A percentile compares a stretch with the other conserved stretches of the same genome.
These are phyloP conservation scores for Venturia canescens DNA, from an alignment of 1,140 invertebrate genomes.

Conservation along the genomic window DNA sequence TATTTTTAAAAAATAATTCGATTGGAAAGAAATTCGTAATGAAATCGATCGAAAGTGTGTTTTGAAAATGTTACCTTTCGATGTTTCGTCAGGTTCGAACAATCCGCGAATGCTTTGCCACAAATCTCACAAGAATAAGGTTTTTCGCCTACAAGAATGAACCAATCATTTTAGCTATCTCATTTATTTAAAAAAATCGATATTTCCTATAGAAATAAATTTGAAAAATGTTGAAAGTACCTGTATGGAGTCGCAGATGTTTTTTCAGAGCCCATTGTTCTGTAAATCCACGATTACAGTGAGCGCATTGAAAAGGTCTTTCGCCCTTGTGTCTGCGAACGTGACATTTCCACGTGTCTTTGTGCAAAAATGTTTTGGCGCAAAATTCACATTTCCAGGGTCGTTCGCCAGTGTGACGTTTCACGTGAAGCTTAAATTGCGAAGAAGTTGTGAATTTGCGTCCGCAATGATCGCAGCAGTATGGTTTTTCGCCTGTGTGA, in stretches of 20 bases:
- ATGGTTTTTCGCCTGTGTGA: slow-evolving; percentile 82
- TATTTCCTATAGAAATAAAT: background rate
- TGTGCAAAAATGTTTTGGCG: slow-evolving; percentile 81
- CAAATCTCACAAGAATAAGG: slow-evolving; percentile 87
- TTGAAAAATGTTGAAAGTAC: slow-evolving; percentile 55
- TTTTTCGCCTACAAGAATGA: slow-evolving; percentile 81
- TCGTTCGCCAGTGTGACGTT: slow-evolving; percentile 81
- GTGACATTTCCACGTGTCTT: slow-evolving; percentile 82
- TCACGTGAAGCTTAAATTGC: slow-evolving; percentile 81
- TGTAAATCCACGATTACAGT: slow-evolving; percentile 81
- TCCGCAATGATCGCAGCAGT: slow-evolving; percentile 82
- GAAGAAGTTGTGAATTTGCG: slow-evolving; percentile 84
- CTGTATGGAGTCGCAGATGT: slow-evolving; percentile 82
- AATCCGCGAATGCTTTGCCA: slow-evolving; percentile 85
- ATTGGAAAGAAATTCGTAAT: background rate
- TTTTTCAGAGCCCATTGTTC: slow-evolving; percentile 84
- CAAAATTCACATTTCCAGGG: slow-evolving; percentile 82
- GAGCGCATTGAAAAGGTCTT: slow-evolving; percentile 80
- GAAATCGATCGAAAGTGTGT: too few species aligned
- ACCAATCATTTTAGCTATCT: slow-evolving; percentile 25
- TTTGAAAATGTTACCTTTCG: slow-evolving; percentile 75
- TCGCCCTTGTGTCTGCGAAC: slow-evolving; percentile 81
- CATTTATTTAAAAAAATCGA: slow-evolving; percentile 45
- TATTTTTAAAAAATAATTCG: background rate
- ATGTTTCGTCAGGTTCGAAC: slow-evolving; percentile 83